Base-by-base conservation (phyloP, 2,888 invertebrate species). In the Cantharis nigra region DNA sequence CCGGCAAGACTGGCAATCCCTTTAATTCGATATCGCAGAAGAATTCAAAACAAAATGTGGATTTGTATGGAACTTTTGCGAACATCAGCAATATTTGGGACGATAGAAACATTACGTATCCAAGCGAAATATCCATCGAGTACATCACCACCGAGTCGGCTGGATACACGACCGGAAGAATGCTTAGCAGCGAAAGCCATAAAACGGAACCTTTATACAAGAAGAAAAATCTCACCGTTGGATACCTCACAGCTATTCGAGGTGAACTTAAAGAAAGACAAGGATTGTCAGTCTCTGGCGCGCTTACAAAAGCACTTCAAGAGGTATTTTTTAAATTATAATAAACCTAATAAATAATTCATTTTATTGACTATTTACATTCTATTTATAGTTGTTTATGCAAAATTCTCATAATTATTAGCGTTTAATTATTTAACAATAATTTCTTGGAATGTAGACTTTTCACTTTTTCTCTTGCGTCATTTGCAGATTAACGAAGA, bases 251-350 rank as follows among this genome's bases (percentile, higher is more conserved):
- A 72, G 95, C 96, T 75, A 92, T 94, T 86, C 95, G 92, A 88
- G 88, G 88, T 18, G 92, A 91, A 74, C 91, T 93, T 82, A 93
- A 93, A 85, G 94, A 94, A 87, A 92, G 95, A 80, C 95, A 96
- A 89, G 97, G 97, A 18, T 91, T 97, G 84, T 92, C 95, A 81
- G 95, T 97, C 85, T 96, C 97, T 72, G 98, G 98, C 76, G 98
- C 98, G 73, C 92, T 98, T 82, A 92, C 96, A 69, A 93, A 95
- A 92, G 98, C 98, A 72, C 91, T 98, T 76, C 93, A 96, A 83
- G 92, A 95, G 91, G 96, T 97, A 85, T 81, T 72, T 79, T 74
- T 70, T 26, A 13, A 7, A 18, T 49, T 49, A 62, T 18, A 18
- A 9, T 13, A 18, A 16, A 64, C 20, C 10, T 64, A 7, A 20